Evolutionary conservation across 2,888 invertebrate species (phyloP), one percentile per base, ranked within the genome.

Genomic region (Dryadula phaetusa): DNA sequence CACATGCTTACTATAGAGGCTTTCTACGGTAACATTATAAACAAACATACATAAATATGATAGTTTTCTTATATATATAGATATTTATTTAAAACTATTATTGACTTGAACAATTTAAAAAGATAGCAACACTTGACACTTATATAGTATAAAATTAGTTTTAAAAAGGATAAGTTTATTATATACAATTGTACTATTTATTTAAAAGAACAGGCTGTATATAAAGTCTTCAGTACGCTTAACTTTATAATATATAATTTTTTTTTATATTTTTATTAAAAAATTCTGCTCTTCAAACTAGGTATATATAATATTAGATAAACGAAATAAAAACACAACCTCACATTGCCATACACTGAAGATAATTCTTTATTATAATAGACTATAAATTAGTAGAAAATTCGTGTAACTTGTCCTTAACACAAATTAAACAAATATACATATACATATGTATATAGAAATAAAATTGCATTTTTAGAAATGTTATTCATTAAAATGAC

Each of bases 1-100:
- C 54, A 56, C 54, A 56, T n/a, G 3, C 37, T 34, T 56, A 14
- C 3, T 37, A 37, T 37, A 37, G 14, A 37, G 54, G 22, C 8
- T 20, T 20, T 20, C 14, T 20, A 7, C 6, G 20, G 10, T 46
- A 37, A 12, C 12, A 37, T 37, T 37, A 47, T 5, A 25, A 25
- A 47, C 14, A 14, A 5, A 46, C 10, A 22, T 22, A 20, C 12
- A 20, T 20, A 46, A 4, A 4, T 28, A 28, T n/a, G n/a, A n/a
- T n/a, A n/a, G n/a, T n/a, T n/a, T n/a, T n/a, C n/a, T 18, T 44
- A 44, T 47, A 47, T 20, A 22, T n/a, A 7, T 47, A 47, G n/a
- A 14, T 47, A 49, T 16, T 1, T n/a, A 49, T 8, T 49, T 49
- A 49, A 22, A n/a, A n/a, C n/a, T 22, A 25, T 22, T 25, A 47